These are phyloP conservation scores for Drosophila testacea DNA, from an alignment of 2,888 invertebrate genomes.

Conservation along the genomic window DNA sequence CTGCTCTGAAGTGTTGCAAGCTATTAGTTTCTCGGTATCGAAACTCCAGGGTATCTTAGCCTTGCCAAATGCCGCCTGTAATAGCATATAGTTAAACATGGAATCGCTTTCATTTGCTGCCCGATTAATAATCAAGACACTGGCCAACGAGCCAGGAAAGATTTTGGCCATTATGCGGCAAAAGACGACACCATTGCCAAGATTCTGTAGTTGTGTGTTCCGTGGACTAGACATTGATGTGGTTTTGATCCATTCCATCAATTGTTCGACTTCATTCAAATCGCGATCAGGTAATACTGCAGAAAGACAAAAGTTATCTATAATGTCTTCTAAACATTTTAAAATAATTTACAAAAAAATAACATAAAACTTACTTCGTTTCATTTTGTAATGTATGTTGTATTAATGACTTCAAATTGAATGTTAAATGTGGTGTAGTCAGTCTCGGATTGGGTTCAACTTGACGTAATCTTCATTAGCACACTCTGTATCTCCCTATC, in stretches of 20 bases:
- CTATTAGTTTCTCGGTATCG: slow-evolving; percentile 1
- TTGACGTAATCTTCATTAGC: slow-evolving; percentile 24
- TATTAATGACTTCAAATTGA: slow-evolving; percentile 20
- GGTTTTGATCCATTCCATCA: slow-evolving; percentile 33
- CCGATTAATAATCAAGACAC: slow-evolving; percentile 34
- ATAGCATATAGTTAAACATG: slow-evolving; percentile 37
- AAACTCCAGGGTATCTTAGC: slow-evolving; percentile 21
- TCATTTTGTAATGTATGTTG: slow-evolving; percentile 16
- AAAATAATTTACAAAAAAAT: not conserved
- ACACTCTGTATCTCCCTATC: not conserved
- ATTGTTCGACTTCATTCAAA: not conserved
- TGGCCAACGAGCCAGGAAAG: slow-evolving; percentile 37
- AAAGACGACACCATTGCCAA: slow-evolving; percentile 34
- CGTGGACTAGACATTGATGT: slow-evolving; percentile 14
- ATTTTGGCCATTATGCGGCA: slow-evolving; percentile 41
- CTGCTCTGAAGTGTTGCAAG: slow-evolving; percentile 13
- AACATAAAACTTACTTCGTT: slow-evolving; percentile 7
- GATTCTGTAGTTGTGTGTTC: slow-evolving; percentile 14
- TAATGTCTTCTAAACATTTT: too few species aligned
- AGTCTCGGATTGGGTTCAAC: not conserved
- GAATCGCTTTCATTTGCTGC: slow-evolving; percentile 27
- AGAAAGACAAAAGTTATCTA: not conserved
- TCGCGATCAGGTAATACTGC: not conserved
- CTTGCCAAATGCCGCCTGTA: slow-evolving; percentile 28
- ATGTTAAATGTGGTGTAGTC: slow-evolving; percentile 22